Evolutionary conservation across 2,888 invertebrate species (phyloP), one percentile per base, ranked within the genome.

Genomic region (Chrysotoxum bicinctum): DNA sequence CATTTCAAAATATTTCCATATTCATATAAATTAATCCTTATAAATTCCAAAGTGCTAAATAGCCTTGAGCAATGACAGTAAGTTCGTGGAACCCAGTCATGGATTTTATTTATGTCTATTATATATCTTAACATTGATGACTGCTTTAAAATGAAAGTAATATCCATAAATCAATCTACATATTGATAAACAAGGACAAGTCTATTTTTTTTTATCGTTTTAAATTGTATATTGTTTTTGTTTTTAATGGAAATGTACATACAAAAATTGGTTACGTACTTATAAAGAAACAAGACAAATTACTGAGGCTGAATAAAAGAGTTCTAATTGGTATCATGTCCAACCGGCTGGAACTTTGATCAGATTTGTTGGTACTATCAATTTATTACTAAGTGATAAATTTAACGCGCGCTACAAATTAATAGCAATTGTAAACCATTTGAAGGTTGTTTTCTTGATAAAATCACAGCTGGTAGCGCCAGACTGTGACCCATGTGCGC

Each of bases 401-500:
- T 70, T 72, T 64, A 56, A 50, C 66, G 64, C 70, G 56, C n/a
- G 43, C 37, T 43, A 66, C 32, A 64, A 72, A 58, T 52, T 43
- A 35, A 62, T 23, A 45, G 43, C 66, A 52, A 50, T 64, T 72
- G 66, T 68, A 68, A 58, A 54, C 60, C 40, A n/a, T 30, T 74
- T 37, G 69, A 83, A 83, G 83, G 78, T 70, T 78, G 60, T 40
- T 62, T 32, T 32, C n/a, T 62, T 58, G 66, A 19, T 32, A 21
- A 54, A 73, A 78, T 58, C 69, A 70, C 16, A 69, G 64, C 64
- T 54, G 52, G 50, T 52, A 50, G 43, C 66, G 45, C 76, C 60
- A 56, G 23, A 56, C 35, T 54, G 60, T 64, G 43, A 74, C 5
- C 79, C 52, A 14, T 40, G 64, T 30, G 37, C 70, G 66, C 66